These are phyloP conservation scores for Sus cebifrons DNA, from an alignment of 2,797 vertebrate species.

Conservation along the genomic window DNA sequence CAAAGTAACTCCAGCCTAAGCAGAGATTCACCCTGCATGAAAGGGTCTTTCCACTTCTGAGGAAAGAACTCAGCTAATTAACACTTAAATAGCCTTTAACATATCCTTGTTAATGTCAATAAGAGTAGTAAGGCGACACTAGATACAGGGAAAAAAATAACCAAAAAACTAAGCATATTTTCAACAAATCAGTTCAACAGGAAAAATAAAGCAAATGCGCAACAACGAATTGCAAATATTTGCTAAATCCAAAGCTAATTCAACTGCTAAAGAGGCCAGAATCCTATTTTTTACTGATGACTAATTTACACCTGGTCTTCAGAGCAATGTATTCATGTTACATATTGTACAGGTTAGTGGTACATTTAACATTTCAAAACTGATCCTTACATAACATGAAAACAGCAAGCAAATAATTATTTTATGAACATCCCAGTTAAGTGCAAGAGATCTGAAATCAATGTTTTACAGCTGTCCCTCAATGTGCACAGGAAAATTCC, in stretches of 20 bases:
- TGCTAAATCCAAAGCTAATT: background rate
- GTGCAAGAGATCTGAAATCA: constrained; percentile 40
- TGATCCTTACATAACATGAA: constrained; percentile 43
- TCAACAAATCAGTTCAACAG: background rate
- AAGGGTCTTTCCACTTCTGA: background rate
- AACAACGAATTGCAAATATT: background rate
- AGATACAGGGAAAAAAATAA: background rate
- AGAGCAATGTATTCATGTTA: background rate
- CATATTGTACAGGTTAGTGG: constrained; percentile 27
- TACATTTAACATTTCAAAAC: constrained; percentile 35
- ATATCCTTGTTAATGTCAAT: background rate
- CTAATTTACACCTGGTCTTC: background rate
- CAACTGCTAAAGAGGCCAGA: background rate
- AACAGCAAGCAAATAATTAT: background rate
- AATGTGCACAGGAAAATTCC: background rate
- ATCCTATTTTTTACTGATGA: background rate
- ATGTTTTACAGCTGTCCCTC: background rate
- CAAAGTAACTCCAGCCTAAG: background rate
- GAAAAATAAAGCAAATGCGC: constrained; percentile 50
- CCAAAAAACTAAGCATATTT: background rate
- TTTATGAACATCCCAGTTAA: constrained; percentile 48
- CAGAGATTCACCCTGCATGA: background rate
- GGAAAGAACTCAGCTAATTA: constrained; percentile 3
- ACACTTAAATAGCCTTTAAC: background rate
- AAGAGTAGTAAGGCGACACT: background rate